A percentile compares a stretch with the other conserved stretches of the same genome.
Evolutionary conservation across 2,888 invertebrate genomes (phyloP).

Genomic region (Gymnosoma rotundatum): DNA sequence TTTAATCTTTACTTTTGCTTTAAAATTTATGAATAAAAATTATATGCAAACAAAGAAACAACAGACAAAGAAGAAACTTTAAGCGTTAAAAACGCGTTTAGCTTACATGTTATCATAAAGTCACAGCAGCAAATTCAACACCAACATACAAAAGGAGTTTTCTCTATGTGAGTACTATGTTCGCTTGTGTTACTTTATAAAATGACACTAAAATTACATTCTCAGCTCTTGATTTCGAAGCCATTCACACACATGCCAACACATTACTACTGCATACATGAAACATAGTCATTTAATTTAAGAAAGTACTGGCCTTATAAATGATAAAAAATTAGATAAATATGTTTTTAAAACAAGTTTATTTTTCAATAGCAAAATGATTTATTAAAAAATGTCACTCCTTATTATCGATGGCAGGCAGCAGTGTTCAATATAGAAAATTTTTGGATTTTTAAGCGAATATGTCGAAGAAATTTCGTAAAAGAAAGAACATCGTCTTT

Average conservation of each 20-base stretch:
- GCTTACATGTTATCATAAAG: constrained; percentile 33
- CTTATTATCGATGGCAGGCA: too few relatives aligned
- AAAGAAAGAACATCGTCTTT: too few relatives aligned
- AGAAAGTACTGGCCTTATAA: too few relatives aligned
- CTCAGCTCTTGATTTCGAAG: constrained; percentile 43
- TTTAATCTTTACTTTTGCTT: background rate
- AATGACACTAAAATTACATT: constrained; percentile 47
- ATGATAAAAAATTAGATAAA: too few relatives aligned
- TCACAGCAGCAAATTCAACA: constrained; percentile 31
- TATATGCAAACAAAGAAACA: background rate
- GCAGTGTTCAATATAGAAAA: too few relatives aligned
- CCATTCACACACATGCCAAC: constrained; percentile 36
- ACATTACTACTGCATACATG: background rate
- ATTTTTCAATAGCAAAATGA: too few relatives aligned
- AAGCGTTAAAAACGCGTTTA: constrained; percentile 45
- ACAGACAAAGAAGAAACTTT: constrained; percentile 27
- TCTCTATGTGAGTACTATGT: background rate
- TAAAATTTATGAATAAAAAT: background rate
- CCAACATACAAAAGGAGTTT: background rate
- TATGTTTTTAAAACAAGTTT: too few relatives aligned
- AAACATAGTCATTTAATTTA: too few relatives aligned
- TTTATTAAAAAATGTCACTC: too few relatives aligned
- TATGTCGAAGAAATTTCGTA: too few relatives aligned
- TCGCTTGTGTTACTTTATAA: background rate
- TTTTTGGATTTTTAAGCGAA: too few relatives aligned